These are phyloP conservation scores for Callorhinus ursinus DNA, from an alignment of 2,113 vertebrate species.

Conservation along the genomic window DNA sequence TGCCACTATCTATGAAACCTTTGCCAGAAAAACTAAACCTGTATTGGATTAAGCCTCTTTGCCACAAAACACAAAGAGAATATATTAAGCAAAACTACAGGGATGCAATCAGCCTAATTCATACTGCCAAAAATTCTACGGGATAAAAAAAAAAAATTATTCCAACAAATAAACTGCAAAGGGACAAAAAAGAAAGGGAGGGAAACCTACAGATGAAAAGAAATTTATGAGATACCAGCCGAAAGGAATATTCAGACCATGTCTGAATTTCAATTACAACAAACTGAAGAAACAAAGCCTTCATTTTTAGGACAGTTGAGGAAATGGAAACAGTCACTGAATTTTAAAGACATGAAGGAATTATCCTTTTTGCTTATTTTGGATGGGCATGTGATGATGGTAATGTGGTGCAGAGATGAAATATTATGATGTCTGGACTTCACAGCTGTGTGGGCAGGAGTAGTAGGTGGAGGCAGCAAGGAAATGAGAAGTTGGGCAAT, in stretches of 20 bases:
- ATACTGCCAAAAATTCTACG: neutral
- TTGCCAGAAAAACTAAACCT: neutral
- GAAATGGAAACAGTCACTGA: neutral
- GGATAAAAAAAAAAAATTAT: neutral
- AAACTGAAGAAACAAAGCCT: neutral
- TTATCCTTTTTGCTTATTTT: neutral
- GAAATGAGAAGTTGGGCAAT: neutral
- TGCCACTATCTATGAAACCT: neutral
- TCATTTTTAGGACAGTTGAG: neutral
- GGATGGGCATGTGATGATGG: neutral
- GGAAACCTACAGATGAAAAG: neutral
- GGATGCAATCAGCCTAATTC: neutral
- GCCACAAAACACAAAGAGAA: neutral
- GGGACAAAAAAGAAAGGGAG: neutral
- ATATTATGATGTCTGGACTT: neutral
- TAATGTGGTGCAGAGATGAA: neutral
- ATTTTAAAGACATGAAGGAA: slow-evolving; percentile 24
- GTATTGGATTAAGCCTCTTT: neutral
- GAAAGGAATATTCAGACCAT: neutral
- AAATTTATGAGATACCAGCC: neutral
- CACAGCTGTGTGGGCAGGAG: neutral
- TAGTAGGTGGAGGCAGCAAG: neutral
- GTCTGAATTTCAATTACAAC: neutral
- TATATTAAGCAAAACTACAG: neutral
- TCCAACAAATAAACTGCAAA: neutral